Evolutionary conservation across 2,797 vertebrate genomes (phyloP).

Genomic region (Rhinella marina): DNA sequence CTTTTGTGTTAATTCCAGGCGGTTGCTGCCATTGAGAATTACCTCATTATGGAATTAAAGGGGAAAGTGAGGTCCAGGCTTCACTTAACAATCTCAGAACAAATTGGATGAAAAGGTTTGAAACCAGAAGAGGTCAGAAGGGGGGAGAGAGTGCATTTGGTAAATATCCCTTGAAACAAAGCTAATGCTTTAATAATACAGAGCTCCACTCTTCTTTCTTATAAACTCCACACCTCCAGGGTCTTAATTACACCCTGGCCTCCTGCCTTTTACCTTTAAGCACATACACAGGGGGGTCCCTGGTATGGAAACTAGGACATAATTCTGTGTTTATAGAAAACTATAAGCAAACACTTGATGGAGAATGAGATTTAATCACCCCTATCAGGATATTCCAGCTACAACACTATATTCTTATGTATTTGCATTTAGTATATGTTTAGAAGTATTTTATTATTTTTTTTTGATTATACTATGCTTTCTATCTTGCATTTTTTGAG

Average conservation of each 20-base stretch:
- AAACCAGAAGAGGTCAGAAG: conserved; percentile 61
- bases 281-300: conserved; percentile 28
- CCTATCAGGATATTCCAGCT: not conserved
- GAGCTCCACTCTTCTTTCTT: conserved; percentile 22
- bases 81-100: conserved; percentile 68
- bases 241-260: conserved; percentile 44
- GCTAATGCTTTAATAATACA: conserved; percentile 42
- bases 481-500: no score
- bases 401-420: not conserved
- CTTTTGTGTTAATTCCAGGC: conserved; percentile 61
- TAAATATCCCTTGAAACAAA: conserved; percentile 62
- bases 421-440: not conserved
- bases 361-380: not conserved
- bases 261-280: conserved; percentile 34
- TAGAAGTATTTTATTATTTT: not conserved
- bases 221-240: conserved; percentile 51
- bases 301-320: conserved; percentile 23
- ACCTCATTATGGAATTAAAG: conserved; percentile 67
- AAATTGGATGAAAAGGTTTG: conserved; percentile 70
- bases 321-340: conserved; percentile 6
- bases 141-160: conserved; percentile 12
- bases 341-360: conserved; percentile 15
- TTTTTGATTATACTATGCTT: not conserved
- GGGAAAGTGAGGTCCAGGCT: conserved; percentile 66
- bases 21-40: conserved; percentile 64